phyloP scores from a whole-genome alignment of 2,888 invertebrate species.

The Melitaea athalia region DNA sequence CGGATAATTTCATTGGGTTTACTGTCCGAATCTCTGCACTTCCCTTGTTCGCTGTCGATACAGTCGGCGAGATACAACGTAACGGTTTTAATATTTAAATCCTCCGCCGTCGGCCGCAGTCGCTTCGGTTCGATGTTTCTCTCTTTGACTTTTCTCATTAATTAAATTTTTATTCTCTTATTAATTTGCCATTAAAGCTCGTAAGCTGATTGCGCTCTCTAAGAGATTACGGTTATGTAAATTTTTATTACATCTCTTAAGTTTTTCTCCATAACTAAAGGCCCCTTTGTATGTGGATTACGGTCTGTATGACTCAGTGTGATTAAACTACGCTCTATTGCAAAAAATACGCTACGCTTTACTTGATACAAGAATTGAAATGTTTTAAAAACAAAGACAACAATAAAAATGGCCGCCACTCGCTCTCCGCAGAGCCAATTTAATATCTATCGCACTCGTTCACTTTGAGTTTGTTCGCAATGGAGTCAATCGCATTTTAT shows the following conservation, averaged over 20 bases:
- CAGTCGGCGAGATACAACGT: conserved; percentile 5
- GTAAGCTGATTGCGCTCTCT: conserved; percentile 11
- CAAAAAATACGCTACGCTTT: no score
- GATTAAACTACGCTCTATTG: no score
- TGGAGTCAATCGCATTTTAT: conserved; percentile 7
- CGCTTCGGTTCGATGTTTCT: conserved; percentile 6
- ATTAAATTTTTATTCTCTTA: conserved; percentile 20
- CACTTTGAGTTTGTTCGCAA: not conserved
- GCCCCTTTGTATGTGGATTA: no score
- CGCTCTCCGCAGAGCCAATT: not conserved
- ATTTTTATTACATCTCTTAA: not conserved
- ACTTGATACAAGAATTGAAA: no score
- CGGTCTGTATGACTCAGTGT: no score
- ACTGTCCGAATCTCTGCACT: not conserved
- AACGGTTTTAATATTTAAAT: conserved; percentile 15
- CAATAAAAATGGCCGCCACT: not conserved
- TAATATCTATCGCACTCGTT: not conserved
- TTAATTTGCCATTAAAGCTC: conserved; percentile 16
- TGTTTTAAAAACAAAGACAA: no score
- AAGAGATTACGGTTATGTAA: not conserved
- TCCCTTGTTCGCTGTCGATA: not conserved
- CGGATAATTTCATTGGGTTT: not conserved
- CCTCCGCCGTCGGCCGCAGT: not conserved
- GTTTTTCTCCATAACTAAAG: not conserved
- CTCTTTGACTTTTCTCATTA: conserved; percentile 4